phyloP scores from a whole-genome alignment of 2,888 invertebrate genomes.

The Agonopterix subpropinquella region DNA sequence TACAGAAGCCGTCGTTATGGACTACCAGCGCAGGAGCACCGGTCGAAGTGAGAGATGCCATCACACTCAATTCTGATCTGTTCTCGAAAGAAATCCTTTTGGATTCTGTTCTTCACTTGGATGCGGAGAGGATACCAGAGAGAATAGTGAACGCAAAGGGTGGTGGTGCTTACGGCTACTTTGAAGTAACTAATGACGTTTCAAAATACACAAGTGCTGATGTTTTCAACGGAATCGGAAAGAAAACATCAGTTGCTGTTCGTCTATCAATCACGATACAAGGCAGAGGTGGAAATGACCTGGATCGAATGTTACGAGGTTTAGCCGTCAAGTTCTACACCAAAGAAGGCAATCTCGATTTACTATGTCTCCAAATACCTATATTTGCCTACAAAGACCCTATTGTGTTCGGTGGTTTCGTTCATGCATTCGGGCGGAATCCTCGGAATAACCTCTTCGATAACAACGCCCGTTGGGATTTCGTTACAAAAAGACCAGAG shows the following conservation, averaged over 20 bases:
- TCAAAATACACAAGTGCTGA: conserved; percentile 83
- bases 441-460: conserved; percentile 90
- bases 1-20: conserved; percentile 66
- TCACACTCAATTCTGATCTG: conserved; percentile 82
- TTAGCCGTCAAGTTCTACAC: conserved; percentile 94
- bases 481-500: conserved; percentile 87
- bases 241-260: conserved; percentile 82
- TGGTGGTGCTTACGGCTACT: conserved; percentile 87
- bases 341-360: conserved; percentile 90
- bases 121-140: conserved; percentile 92
- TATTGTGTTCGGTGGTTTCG: conserved; percentile 86
- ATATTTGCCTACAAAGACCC: conserved; percentile 93
- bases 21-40: conserved; percentile 87
- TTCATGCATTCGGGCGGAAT: conserved; percentile 93
- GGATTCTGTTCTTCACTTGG: conserved; percentile 73
- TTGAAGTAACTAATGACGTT: conserved; percentile 89
- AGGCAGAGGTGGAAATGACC: conserved; percentile 89
- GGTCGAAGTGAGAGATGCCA: conserved; percentile 79
- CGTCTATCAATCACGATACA: conserved; percentile 88
- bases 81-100: conserved; percentile 22
- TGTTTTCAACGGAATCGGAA: conserved; percentile 83
- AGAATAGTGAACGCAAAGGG: conserved; percentile 95
- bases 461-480: conserved; percentile 91
- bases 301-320: conserved; percentile 88
- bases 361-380: conserved; percentile 90